Evolutionary conservation across 2,888 invertebrate species (phyloP).

Genomic region (Zeuzera pyrina): DNA sequence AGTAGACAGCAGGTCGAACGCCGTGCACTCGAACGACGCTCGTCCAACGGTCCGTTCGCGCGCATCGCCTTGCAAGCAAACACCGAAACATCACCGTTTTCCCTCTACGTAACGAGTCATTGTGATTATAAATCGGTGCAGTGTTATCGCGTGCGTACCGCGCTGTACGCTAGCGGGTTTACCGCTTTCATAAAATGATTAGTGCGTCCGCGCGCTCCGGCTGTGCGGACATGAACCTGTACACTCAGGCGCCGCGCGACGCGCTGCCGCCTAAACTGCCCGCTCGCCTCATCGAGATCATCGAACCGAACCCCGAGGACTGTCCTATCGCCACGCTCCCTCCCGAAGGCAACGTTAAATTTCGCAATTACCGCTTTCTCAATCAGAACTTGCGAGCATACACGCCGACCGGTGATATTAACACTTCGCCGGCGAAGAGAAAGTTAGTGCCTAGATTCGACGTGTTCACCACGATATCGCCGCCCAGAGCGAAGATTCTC

Average conservation of each 20-base stretch:
- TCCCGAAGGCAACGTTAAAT: constrained; percentile 52
- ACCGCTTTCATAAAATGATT: constrained; percentile 18
- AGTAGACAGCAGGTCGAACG: constrained; percentile 3
- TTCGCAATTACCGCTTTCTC: constrained; percentile 47
- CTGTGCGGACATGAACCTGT: constrained; percentile 39
- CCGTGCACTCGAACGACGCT: background rate
- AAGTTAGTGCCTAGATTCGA: constrained; percentile 54
- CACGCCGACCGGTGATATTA: constrained; percentile 49
- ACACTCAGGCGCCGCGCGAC: constrained; percentile 21
- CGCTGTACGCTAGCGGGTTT: constrained; percentile 21
- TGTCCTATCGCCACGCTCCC: constrained; percentile 35
- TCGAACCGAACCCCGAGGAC: constrained; percentile 39
- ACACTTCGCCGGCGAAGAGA: constrained; percentile 45
- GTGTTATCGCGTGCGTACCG: constrained; percentile 8
- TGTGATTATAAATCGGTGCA: constrained; percentile 11
- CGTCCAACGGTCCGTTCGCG: background rate
- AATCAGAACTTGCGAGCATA: constrained; percentile 50
- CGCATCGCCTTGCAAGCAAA: background rate
- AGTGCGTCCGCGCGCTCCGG: constrained; percentile 27
- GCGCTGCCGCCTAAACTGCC: constrained; percentile 14
- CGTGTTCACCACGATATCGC: constrained; percentile 39
- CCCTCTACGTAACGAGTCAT: constrained; percentile 12
- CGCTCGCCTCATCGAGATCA: constrained; percentile 39
- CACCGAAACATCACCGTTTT: constrained; percentile 5
- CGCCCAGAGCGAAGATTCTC: constrained; percentile 50